Percentiles rank a stretch among this genome's conserved stretches.
phyloP scores from a whole-genome alignment of 2,797 vertebrate genomes.

The Cyclopterus lumpus region DNA sequence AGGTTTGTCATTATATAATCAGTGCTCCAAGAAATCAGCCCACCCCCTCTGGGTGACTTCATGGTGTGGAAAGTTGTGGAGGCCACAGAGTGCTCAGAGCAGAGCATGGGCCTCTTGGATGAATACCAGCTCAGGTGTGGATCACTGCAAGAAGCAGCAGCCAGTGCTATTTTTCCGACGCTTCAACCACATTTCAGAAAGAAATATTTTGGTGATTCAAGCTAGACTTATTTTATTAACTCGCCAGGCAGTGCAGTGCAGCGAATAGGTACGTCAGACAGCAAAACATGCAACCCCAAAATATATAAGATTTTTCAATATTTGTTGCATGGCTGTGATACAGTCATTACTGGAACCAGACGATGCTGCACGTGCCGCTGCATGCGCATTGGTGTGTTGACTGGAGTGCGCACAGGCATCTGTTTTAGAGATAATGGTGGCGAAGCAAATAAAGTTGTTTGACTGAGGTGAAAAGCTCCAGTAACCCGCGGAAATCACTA shows the following conservation, averaged over 20 bases:
- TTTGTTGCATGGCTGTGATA: background rate
- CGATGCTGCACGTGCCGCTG: background rate
- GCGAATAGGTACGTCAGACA: background rate
- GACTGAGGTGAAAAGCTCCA: background rate
- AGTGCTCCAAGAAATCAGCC: conserved; percentile 37
- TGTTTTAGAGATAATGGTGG: background rate
- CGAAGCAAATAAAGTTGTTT: background rate
- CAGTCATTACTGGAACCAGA: background rate
- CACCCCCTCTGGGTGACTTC: conserved; percentile 60
- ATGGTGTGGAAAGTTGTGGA: conserved; percentile 75
- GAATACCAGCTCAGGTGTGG: conserved; percentile 43
- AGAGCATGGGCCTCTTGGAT: background rate
- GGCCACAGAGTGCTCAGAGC: conserved; percentile 42
- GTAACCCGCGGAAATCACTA: background rate
- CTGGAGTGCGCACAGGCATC: background rate
- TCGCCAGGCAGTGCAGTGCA: background rate
- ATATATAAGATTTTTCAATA: no score
- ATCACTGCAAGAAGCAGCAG: conserved; percentile 22
- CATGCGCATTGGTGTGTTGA: background rate
- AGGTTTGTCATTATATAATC: conserved; percentile 71
- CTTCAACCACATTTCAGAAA: conserved; percentile 11
- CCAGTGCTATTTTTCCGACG: conserved; percentile 6
- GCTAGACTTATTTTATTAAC: conserved; percentile 26
- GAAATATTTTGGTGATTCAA: conserved; percentile 22
- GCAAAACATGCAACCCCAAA: background rate